These are phyloP conservation scores for Boulengeromyrus knoepffleri DNA, from an alignment of 2,113 vertebrate genomes.

Conservation along the genomic window DNA sequence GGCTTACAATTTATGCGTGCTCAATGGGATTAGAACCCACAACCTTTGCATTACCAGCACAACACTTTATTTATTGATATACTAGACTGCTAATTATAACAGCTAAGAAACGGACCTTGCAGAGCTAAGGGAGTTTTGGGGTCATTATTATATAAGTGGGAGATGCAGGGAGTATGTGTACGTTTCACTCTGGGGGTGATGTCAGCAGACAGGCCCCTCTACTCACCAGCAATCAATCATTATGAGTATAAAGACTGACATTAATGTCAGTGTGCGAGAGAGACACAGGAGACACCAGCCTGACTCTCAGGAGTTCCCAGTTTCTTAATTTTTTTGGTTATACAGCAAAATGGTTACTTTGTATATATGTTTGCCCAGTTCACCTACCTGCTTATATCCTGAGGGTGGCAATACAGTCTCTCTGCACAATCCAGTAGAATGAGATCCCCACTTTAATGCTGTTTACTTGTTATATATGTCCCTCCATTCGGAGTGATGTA, in stretches of 20 bases:
- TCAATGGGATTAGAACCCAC: background rate
- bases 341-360: background rate
- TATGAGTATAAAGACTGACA: background rate
- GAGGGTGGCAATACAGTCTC: background rate
- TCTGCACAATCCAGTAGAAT: background rate
- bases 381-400: background rate
- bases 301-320: background rate
- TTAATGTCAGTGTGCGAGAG: background rate
- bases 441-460: background rate
- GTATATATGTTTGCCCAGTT: background rate
- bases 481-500: background rate
- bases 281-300: background rate
- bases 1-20: background rate
- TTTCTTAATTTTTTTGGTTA: background rate
- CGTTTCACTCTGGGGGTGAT: background rate
- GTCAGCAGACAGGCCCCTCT: background rate
- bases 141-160: background rate
- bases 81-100: accelerated
- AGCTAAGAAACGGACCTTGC: background rate
- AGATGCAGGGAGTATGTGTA: background rate
- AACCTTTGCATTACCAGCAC: background rate
- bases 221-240: background rate
- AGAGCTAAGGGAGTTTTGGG: background rate
- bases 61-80: background rate
- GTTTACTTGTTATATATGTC: background rate